Base-by-base conservation (phyloP, 2,888 invertebrate species). In the Tolmerus cingulatus region DNA sequence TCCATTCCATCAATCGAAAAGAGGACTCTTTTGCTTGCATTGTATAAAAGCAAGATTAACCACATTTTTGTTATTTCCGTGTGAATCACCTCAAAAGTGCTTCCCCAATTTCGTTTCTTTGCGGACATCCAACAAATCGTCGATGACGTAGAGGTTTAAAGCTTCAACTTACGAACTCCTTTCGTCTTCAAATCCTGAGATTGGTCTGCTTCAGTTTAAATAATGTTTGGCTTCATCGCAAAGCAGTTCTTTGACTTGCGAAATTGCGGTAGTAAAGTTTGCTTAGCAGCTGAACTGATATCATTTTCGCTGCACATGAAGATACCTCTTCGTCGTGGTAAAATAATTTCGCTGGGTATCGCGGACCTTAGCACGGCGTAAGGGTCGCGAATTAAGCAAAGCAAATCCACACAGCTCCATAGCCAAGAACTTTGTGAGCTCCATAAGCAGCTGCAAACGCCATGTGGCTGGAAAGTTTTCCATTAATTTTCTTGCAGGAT, bases 381-480 rank as follows among this genome's bases (percentile, higher is more conserved):
- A 12, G 27, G 0, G 3, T 12, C 23, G 27, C 66, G 23, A 23
- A 66, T 66, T 66, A 66, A 66, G 27, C 66, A 66, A 66, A 66
- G 27, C 66, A 66, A 66, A 66, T 66, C 23, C 66, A 66, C 66
- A 27, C 55, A 2, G 27, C 27, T 66, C 66, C 9, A 16, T 1
- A 46, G 43, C 43, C 0, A 66, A 4, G 66, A 66, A 66, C 66
- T 19, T 19, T 66, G 27, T 12, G 66, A 12, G 51, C n/a, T 51
- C 27, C 8, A 66, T 27, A 66, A 27, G 12, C 66, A 66, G 23
- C 27, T 66, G 66, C 66, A 51, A 55, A 51, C 51, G 51, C 30
- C 55, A 27, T 79, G 51, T 27, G 79, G 79, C 79, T 79, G 79
- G 23, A 23, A 79, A 79, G 51, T 79, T 79, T 79, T 78, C 43